Evolutionary conservation across 2,888 invertebrate species (phyloP).

Genomic region (Zaprionus obscuricornis): DNA sequence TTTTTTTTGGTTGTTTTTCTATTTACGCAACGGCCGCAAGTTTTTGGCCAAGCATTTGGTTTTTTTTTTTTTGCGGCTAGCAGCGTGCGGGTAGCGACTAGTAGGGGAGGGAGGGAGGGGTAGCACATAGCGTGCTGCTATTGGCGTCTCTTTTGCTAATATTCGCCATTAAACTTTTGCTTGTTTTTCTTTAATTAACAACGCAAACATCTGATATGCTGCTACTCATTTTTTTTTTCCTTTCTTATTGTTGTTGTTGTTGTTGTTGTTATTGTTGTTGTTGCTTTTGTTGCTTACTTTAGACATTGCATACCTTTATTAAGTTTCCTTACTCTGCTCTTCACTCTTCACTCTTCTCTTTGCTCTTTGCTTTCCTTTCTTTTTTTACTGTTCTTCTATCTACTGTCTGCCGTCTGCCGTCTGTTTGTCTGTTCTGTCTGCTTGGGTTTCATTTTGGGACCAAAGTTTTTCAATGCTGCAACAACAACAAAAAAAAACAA

Average conservation of each 20-base stretch:
- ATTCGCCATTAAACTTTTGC: slow-evolving; percentile 80
- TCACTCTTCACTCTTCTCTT: slow-evolving; percentile 25
- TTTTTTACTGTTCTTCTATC: too few species aligned
- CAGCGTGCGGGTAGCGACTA: not conserved
- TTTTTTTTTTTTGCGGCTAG: slow-evolving; percentile 24
- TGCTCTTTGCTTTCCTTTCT: too few species aligned
- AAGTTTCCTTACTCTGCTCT: slow-evolving; percentile 52
- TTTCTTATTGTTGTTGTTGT: slow-evolving; percentile 33
- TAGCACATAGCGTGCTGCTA: too few species aligned
- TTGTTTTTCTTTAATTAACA: slow-evolving; percentile 82
- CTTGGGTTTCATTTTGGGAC: too few species aligned
- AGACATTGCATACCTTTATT: slow-evolving; percentile 52
- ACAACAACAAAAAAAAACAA: too few species aligned
- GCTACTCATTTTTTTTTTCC: slow-evolving; percentile 49
- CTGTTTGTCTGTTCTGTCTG: too few species aligned
- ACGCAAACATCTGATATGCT: slow-evolving; percentile 80
- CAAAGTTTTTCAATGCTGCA: too few species aligned
- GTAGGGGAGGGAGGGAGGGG: not conserved
- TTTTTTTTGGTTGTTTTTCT: slow-evolving; percentile 50
- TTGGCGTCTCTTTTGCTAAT: slow-evolving; percentile 67
- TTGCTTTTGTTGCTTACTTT: slow-evolving; percentile 66
- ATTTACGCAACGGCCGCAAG: slow-evolving; percentile 74
- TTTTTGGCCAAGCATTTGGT: slow-evolving; percentile 51
- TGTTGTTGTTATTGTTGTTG: slow-evolving; percentile 13
- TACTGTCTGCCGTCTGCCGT: too few species aligned